Evolutionary conservation across 2,888 invertebrate species (phyloP).

Genomic region (Eulithis prunata): DNA sequence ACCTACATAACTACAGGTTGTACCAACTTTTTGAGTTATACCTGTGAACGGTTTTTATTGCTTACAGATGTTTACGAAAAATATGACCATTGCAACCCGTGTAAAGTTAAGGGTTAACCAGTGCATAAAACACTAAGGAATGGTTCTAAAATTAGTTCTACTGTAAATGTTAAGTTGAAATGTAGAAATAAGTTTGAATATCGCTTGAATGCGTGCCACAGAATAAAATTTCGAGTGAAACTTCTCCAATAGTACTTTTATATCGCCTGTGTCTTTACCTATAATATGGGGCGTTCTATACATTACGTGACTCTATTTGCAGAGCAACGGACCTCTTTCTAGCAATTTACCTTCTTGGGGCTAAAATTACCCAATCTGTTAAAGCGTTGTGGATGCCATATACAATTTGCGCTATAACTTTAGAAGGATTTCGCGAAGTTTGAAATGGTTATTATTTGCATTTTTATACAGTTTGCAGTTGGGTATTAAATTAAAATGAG

Average conservation of each 20-base stretch:
- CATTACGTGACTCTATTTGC: slow-evolving; percentile 77
- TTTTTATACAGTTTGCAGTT: slow-evolving; percentile 37
- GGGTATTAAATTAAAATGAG: slow-evolving; percentile 5
- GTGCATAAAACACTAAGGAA: too few species aligned
- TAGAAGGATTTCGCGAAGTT: slow-evolving; percentile 48
- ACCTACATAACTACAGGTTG: too few species aligned
- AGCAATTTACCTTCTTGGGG: slow-evolving; percentile 66
- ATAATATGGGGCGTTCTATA: slow-evolving; percentile 65
- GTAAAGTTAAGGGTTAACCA: too few species aligned
- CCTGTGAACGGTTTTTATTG: too few species aligned
- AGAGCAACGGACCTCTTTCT: slow-evolving; percentile 65
- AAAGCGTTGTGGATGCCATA: slow-evolving; percentile 60
- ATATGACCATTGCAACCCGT: too few species aligned
- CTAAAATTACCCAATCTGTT: slow-evolving; percentile 67
- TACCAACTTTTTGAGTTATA: too few species aligned
- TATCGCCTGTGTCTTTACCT: slow-evolving; percentile 42
- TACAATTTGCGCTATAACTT: slow-evolving; percentile 56
- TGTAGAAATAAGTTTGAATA: too few species aligned
- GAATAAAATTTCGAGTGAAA: slow-evolving; percentile 12
- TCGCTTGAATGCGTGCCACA: background rate
- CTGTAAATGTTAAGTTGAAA: too few species aligned
- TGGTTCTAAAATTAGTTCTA: too few species aligned
- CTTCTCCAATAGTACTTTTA: slow-evolving; percentile 24
- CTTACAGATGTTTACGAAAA: too few species aligned
- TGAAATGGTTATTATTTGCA: slow-evolving; percentile 47